Percentiles rank a stretch among this genome's conserved stretches.
Conservation (phyloP, 2,888 invertebrate species). For the Amblyjoppa fuscipennis region DNA sequence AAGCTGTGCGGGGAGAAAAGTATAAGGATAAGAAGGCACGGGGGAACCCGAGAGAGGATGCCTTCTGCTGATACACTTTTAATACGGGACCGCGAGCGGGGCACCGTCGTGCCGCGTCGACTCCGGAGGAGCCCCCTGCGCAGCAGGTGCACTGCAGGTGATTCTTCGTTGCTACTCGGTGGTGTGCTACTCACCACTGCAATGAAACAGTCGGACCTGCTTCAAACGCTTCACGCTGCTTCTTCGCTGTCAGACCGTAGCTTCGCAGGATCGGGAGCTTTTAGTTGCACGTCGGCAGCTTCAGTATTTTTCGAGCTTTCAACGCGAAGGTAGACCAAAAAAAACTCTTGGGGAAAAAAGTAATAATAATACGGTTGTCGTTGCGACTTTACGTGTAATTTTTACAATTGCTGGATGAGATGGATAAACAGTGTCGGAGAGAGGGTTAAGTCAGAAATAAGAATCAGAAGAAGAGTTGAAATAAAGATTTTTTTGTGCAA, state of each 20-base stretch:
- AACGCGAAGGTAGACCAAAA: neutral
- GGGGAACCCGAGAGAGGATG: slow-evolving; percentile 48
- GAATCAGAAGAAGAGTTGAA: too few relatives aligned
- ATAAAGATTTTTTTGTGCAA: neutral
- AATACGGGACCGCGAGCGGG: slow-evolving; percentile 59
- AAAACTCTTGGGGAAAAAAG: neutral
- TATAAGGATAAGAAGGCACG: slow-evolving; percentile 12
- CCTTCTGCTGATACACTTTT: slow-evolving; percentile 67
- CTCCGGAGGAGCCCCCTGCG: slow-evolving; percentile 82
- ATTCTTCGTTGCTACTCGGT: slow-evolving; percentile 79
- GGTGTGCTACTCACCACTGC: slow-evolving; percentile 42
- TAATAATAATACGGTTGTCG: neutral
- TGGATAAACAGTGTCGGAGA: too few relatives aligned
- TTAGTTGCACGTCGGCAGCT: neutral
- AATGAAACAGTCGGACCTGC: slow-evolving; percentile 19
- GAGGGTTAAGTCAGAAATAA: too few relatives aligned
- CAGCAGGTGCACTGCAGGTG: slow-evolving; percentile 85
- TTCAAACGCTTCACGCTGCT: slow-evolving; percentile 28
- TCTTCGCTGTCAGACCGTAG: neutral
- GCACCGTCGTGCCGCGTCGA: slow-evolving; percentile 9
- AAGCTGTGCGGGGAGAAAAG: slow-evolving; percentile 33
- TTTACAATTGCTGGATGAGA: too few relatives aligned
- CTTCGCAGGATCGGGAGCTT: neutral
- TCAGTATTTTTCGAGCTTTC: neutral
- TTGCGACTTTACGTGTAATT: too few relatives aligned